Base-by-base conservation (phyloP, 2,888 invertebrate species). In the Mythimna pallens region DNA sequence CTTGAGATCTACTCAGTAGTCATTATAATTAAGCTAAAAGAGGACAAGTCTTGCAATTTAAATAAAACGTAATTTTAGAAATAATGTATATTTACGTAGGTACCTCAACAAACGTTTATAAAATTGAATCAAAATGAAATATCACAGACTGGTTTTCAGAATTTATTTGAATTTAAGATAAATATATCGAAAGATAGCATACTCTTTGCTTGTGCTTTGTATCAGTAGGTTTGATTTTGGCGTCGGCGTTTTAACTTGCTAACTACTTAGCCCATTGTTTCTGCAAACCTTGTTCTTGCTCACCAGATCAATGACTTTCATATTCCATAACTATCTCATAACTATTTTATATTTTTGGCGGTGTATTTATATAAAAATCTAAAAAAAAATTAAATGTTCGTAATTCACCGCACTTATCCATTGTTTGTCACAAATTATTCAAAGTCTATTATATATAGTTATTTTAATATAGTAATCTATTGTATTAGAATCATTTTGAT, bases 71-170 rank as follows among this genome's bases (percentile, higher is more conserved):
- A 2, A 43, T 52, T 58, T 12, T n/a, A 52, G 12, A 76, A 58
- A 43, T 22, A 20, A 10, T 3, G 3, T 17, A 7, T 0, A 10
- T 50, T 20, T 20, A 30, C 1, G 47, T 6, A 47, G 47, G 6
- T 17, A 43, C 4, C 14, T 17, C 12, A 65, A n/a, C 14, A 47
- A 25, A 20, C 22, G 8, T 47, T 34, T 69, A 54, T 36, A 47
- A 70, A 76, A 36, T 61, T 36, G 25, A 25, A 76, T 54, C 9
- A 47, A 50, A 20, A 50, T 30, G 1, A 1, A 50, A 36, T 7
- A 36, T 17, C 43, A 8, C 6, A 12, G 47, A 47, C 47, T 47
- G 6, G 47, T 47, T 43, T 43, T 43, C 12, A 14, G 14, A 5
- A 43, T 43, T 43, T 20, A n/a, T 30, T 20, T 25, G 34, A 12